Percentiles rank a stretch among this genome's conserved stretches.
These are phyloP conservation scores for Drosophila affinis DNA, from an alignment of 2,888 invertebrate species.

Conservation along the genomic window DNA sequence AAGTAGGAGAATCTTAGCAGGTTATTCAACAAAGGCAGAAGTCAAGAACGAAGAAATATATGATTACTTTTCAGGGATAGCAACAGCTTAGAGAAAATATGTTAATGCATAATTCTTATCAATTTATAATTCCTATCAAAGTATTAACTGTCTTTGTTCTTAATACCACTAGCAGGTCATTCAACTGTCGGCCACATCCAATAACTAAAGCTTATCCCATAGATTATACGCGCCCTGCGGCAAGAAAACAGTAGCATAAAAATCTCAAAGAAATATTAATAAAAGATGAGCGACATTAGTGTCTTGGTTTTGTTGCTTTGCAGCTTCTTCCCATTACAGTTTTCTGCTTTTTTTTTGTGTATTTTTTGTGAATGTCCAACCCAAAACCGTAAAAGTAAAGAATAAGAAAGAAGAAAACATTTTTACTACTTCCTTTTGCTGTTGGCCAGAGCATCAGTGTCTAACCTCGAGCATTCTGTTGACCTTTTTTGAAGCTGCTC, in stretches of 20 bases:
- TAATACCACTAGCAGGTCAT: constrained; percentile 28
- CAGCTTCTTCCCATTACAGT: constrained; percentile 36
- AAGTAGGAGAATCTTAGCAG: too few relatives aligned
- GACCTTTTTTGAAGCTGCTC: constrained; percentile 63
- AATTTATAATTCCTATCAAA: too few relatives aligned
- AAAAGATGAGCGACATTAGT: constrained; percentile 81
- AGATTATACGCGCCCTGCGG: constrained; percentile 46
- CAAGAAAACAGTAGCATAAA: constrained; percentile 46
- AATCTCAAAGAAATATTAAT: constrained; percentile 79
- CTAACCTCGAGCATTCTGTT: constrained; percentile 73
- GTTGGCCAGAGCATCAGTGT: constrained; percentile 49
- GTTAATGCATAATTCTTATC: too few relatives aligned
- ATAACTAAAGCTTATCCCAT: constrained; percentile 32
- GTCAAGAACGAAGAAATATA: too few relatives aligned
- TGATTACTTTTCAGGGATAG: too few relatives aligned
- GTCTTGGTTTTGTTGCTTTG: constrained; percentile 48
- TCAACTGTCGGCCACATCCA: constrained; percentile 48
- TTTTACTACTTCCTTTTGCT: constrained; percentile 70
- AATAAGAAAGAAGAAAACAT: constrained; percentile 51
- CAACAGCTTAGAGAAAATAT: too few relatives aligned
- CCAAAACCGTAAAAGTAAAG: constrained; percentile 70
- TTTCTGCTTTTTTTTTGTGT: constrained; percentile 16
- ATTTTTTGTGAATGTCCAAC: constrained; percentile 53
- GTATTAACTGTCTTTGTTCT: not conserved
- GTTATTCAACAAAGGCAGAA: too few relatives aligned